Evolutionary conservation across 1,140 invertebrate genomes (phyloP).

Genomic region (Euborellia annulipes): DNA sequence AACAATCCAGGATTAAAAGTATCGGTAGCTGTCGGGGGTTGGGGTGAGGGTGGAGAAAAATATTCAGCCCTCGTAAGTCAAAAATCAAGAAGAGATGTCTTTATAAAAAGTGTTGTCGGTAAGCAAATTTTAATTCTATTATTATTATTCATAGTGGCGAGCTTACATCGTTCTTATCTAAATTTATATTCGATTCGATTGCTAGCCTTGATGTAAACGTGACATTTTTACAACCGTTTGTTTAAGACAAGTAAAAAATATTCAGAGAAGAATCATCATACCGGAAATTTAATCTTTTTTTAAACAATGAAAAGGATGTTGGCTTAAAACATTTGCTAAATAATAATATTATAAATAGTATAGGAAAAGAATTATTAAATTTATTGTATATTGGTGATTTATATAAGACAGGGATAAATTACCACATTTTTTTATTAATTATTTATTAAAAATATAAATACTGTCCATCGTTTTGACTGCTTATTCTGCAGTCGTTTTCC

Average conservation of each 20-base stretch:
- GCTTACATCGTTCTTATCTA: background rate
- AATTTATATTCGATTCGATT: background rate
- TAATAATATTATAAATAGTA: too few species aligned
- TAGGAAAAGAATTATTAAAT: too few species aligned
- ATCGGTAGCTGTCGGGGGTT: conserved; percentile 67
- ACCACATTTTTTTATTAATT: too few species aligned
- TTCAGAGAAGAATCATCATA: background rate
- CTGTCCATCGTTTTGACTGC: too few species aligned
- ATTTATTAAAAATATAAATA: too few species aligned
- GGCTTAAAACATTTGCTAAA: too few species aligned
- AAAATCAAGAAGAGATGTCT: conserved; percentile 45
- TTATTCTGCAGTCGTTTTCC: too few species aligned
- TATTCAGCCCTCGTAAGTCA: conserved; percentile 63
- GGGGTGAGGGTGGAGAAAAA: conserved; percentile 74
- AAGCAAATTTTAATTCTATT: conserved; percentile 20
- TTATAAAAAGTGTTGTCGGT: conserved; percentile 62
- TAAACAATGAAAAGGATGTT: too few species aligned
- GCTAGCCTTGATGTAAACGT: too few species aligned
- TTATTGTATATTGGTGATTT: too few species aligned
- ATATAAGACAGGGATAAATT: too few species aligned
- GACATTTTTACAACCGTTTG: background rate
- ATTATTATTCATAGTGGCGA: background rate
- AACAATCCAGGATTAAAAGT: conserved; percentile 61
- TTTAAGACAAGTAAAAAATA: background rate
- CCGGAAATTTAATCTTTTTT: too few species aligned